Base-by-base conservation (phyloP, 2,113 vertebrate species). In the Patagioenas fasciata region DNA sequence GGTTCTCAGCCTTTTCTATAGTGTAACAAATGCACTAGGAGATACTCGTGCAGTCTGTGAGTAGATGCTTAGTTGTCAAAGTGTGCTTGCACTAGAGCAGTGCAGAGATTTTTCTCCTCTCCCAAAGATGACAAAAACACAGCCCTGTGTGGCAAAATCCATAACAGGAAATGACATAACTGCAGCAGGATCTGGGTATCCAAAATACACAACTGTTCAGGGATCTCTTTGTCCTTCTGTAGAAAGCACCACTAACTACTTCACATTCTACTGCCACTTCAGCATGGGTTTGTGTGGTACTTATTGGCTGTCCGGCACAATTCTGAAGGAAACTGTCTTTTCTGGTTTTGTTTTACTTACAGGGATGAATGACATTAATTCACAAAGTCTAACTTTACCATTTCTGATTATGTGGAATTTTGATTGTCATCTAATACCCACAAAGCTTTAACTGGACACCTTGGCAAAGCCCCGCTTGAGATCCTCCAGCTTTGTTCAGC, bases 91-190 rank as follows among this genome's bases (percentile, higher is more conserved):
- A 3, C 73, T 69, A 44, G 17, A 65, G 72, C 2, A 3, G 38
- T 54, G 48, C 44, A 17, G 1, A 1, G 48, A 28, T 65, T 67
- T 42, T 69, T 75, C 50, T 64, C 0, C 24, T 69, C 19, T 90
- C 50, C 58, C 32, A 29, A 73, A 74, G 66, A 31, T 21, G 64
- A 47, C 64, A 93, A 38, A 77, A 85, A 5, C 36, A 65, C 14
- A 78, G 69, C 19, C 10, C 4, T 9, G 14, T 2, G 2, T 65
- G 51, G 40, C 34, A 77, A 83, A 92, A 77, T 53, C n/a, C 2
- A 0, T n/a, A 58, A n/a, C 42, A 53, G 40, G 54, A 57, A 40
- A 13, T 65, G 2, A 18, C 0, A 0, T 13, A 72, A 67, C 10
- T 32, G 71, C 38, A 82, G 53, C 42, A 48, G 57, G 50, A 74